phyloP scores from a whole-genome alignment of 1,140 invertebrate species.

The Meloidogyne hapla region DNA sequence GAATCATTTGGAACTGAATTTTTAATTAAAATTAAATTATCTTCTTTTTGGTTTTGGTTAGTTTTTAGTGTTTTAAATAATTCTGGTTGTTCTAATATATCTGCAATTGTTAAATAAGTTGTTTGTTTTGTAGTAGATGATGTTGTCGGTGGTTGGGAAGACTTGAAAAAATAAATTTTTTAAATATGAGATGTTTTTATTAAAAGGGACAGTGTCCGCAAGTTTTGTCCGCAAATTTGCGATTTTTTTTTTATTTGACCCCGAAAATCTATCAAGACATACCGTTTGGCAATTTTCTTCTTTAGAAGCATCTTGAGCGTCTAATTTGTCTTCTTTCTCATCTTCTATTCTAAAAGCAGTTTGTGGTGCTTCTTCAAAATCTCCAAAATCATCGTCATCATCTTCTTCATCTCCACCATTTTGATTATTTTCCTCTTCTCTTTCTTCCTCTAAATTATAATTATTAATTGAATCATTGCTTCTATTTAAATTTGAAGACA shows the following conservation, averaged over 20 bases:
- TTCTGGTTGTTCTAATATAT: neutral
- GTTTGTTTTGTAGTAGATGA: neutral
- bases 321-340: neutral
- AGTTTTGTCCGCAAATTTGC: neutral
- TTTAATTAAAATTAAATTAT: no score
- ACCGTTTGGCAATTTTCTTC: neutral
- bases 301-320: neutral
- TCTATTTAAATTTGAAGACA: no score
- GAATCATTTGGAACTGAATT: neutral
- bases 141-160: neutral
- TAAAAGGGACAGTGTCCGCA: neutral
- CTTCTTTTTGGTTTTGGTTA: neutral
- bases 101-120: neutral
- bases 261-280: neutral
- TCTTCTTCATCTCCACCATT: conserved; percentile 13
- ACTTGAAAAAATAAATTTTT: no score
- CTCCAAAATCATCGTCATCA: conserved; percentile 32
- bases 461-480: neutral
- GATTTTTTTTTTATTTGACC: neutral
- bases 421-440: neutral
- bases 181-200: neutral
- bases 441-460: neutral
- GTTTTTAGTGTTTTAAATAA: neutral
- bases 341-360: neutral
- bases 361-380: conserved; percentile 34